phyloP scores from a whole-genome alignment of 1,140 invertebrate species.

The Drosophila orosa region DNA sequence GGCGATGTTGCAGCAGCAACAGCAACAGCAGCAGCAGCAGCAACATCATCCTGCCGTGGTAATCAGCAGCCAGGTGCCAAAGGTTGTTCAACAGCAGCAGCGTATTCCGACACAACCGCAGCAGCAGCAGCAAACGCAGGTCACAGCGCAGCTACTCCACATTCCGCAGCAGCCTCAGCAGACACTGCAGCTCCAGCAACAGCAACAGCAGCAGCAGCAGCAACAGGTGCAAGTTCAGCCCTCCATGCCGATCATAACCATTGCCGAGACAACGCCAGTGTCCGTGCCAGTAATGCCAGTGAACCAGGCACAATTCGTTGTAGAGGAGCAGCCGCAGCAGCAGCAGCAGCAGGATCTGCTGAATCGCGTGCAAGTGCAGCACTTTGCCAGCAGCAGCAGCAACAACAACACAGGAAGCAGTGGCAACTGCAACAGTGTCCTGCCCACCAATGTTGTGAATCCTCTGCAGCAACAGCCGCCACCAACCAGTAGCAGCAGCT shows the following conservation, averaged over 20 bases:
- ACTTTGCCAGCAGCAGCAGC: conserved; percentile 85
- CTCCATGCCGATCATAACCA: conserved; percentile 56
- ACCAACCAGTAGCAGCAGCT: conserved; percentile 44
- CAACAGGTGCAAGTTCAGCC: conserved; percentile 34
- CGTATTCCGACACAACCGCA: conserved; percentile 32
- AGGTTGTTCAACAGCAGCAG: conserved; percentile 43
- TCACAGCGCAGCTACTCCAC: conserved; percentile 25
- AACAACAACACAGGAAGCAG: conserved; percentile 43
- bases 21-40: conserved; percentile 12
- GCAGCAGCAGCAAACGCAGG: conserved; percentile 30
- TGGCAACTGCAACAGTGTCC: conserved; percentile 70
- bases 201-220: conserved; percentile 8
- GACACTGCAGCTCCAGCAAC: conserved; percentile 18
- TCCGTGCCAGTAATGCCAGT: conserved; percentile 17
- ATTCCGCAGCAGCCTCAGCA: conserved; percentile 37
- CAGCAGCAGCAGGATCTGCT: conserved; percentile 34
- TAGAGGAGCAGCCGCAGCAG: conserved; percentile 43
- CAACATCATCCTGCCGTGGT: conserved; percentile 22
- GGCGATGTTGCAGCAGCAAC: conserved; percentile 35
- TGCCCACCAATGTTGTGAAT: conserved; percentile 88
- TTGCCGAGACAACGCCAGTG: conserved; percentile 22
- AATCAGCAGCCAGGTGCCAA: conserved; percentile 33
- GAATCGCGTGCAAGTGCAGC: conserved; percentile 85
- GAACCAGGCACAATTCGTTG: conserved; percentile 38
- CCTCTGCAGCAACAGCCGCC: conserved; percentile 85